These are phyloP conservation scores for Periphyllus acericola DNA, from an alignment of 2,888 invertebrate species.

Conservation along the genomic window DNA sequence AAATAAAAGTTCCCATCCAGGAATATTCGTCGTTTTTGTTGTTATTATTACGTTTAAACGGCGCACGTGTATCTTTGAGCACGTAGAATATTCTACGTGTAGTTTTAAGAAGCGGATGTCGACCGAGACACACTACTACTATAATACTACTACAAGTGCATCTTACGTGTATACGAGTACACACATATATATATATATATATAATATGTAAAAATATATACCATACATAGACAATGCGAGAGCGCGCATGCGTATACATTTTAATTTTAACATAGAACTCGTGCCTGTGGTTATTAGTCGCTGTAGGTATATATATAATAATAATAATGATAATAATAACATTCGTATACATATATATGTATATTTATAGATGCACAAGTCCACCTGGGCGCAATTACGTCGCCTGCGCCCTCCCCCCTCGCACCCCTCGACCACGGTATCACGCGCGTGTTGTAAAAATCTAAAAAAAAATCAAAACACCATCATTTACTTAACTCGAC, in stretches of 20 bases:
- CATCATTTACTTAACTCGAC: slow-evolving; percentile 40
- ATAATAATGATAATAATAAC: neutral
- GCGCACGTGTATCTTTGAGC: too few species aligned
- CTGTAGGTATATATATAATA: neutral
- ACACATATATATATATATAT: neutral
- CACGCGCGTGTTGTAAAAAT: neutral
- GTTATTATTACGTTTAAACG: too few species aligned
- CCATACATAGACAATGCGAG: neutral
- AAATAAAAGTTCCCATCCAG: too few species aligned
- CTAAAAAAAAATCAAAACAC: slow-evolving; percentile 8
- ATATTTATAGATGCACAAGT: neutral
- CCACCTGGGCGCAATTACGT: neutral
- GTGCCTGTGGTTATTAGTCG: neutral
- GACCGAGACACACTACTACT: too few species aligned
- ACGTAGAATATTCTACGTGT: too few species aligned
- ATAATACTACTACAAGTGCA: neutral
- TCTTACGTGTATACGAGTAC: neutral
- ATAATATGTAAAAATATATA: neutral
- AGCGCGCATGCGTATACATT: neutral
- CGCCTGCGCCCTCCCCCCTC: neutral
- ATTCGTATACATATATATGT: neutral
- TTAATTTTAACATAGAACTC: neutral
- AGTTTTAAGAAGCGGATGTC: too few species aligned
- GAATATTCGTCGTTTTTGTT: too few species aligned
- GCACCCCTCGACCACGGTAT: neutral